Percentiles rank a stretch among this genome's conserved stretches.
phyloP scores from a whole-genome alignment of 2,888 invertebrate genomes.

The Xestia xanthographa region DNA sequence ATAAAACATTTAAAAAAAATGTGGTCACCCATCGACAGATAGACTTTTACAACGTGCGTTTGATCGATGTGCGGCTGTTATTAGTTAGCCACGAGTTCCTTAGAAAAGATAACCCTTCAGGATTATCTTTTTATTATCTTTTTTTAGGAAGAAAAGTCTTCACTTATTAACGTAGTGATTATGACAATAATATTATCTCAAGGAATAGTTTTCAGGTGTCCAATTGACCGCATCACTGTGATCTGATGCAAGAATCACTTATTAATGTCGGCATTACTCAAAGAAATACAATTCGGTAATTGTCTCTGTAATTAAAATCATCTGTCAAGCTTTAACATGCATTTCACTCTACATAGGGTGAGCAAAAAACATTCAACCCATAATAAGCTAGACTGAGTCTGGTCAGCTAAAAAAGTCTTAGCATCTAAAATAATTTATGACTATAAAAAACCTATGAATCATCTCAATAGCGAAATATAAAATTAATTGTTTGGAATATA shows the following conservation, averaged over 20 bases:
- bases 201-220: neutral
- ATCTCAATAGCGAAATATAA: constrained; percentile 69
- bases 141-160: no score
- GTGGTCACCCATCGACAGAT: neutral
- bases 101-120: no score
- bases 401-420: constrained; percentile 35
- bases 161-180: neutral
- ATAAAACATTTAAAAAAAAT: no score
- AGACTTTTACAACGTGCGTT: neutral
- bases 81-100: neutral
- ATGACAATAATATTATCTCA: neutral
- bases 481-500: constrained; percentile 80
- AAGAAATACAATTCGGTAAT: constrained; percentile 12
- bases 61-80: neutral
- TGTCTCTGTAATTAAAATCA: constrained; percentile 34
- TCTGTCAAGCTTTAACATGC: constrained; percentile 23
- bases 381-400: constrained; percentile 28
- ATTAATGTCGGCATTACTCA: constrained; percentile 8
- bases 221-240: neutral
- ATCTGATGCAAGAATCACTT: neutral
- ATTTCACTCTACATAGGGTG: constrained; percentile 30
- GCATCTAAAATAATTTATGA: constrained; percentile 49
- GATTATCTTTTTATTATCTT: no score
- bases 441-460: constrained; percentile 63
- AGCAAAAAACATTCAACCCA: constrained; percentile 33